A percentile compares a stretch with the other conserved stretches of the same genome.
These are phyloP conservation scores for Periophthalmus modestus DNA, from an alignment of 2,113 vertebrate species.

Conservation along the genomic window DNA sequence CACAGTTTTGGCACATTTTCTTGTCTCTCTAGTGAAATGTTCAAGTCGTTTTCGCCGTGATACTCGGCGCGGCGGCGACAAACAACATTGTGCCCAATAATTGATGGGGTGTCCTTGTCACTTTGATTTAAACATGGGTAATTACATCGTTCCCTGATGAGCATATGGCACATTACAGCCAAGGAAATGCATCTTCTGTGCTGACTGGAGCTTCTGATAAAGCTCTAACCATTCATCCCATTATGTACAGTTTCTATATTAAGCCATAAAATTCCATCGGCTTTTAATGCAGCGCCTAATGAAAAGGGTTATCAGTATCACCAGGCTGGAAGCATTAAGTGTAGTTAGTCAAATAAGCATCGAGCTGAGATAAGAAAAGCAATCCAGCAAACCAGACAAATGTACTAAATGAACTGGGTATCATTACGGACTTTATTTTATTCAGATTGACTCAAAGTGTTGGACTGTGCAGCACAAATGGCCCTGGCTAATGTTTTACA, in stretches of 20 bases:
- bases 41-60: neutral
- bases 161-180: slow-evolving; percentile 34
- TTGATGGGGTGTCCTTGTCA: slow-evolving; percentile 39
- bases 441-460: neutral
- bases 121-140: slow-evolving; percentile 47
- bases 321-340: neutral
- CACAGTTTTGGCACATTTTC: neutral
- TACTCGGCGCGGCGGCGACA: neutral
- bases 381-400: neutral
- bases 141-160: slow-evolving; percentile 32
- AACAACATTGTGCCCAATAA: slow-evolving; percentile 29
- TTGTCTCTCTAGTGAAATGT: neutral
- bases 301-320: slow-evolving; percentile 7
- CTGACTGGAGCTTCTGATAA: slow-evolving; percentile 11
- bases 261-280: neutral
- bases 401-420: neutral
- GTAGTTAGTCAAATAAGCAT: slow-evolving; percentile 1
- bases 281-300: slow-evolving; percentile 1
- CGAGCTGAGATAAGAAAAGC: slow-evolving; percentile 1
- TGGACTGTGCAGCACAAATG: neutral
- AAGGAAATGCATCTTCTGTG: slow-evolving; percentile 20
- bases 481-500: neutral
- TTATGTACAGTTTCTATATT: slow-evolving; percentile 10
- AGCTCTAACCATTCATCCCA: neutral
- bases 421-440: neutral